phyloP scores from a whole-genome alignment of 2,113 vertebrate species.

The Labeo catla region DNA sequence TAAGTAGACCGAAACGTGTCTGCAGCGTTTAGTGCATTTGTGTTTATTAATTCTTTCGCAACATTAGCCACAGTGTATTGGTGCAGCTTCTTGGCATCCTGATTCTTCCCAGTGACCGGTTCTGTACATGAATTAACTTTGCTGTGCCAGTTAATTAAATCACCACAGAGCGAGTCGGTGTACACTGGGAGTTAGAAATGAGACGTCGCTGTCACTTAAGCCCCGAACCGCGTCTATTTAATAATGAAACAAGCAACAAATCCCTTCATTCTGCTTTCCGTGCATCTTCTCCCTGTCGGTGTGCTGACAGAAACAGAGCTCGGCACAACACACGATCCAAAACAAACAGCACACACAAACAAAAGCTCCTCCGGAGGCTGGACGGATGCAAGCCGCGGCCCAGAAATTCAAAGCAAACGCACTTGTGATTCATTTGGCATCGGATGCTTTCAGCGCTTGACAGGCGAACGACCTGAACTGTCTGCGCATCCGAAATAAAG shows the following conservation, averaged over 20 bases:
- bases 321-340: not conserved
- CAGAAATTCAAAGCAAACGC: not conserved
- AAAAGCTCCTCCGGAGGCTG: not conserved
- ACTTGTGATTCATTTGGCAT: constrained; percentile 33
- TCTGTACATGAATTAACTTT: not conserved
- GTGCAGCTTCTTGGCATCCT: not conserved
- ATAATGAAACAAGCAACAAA: constrained; percentile 32
- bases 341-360: constrained; percentile 21
- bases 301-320: not conserved
- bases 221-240: not conserved
- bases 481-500: constrained; percentile 3
- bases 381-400: not conserved
- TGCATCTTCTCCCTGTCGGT: not conserved
- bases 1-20: not conserved
- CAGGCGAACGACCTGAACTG: not conserved
- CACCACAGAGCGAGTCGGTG: not conserved
- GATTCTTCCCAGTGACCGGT: not conserved
- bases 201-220: constrained; percentile 1
- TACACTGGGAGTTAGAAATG: constrained; percentile 9
- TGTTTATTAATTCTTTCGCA: not conserved
- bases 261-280: constrained; percentile 1
- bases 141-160: constrained; percentile 51
- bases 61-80: not conserved
- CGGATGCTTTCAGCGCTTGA: not conserved
- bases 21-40: not conserved